Evolutionary conservation across 2,888 invertebrate genomes (phyloP), one percentile per base, ranked within the genome.

Genomic region (Diogma glabrata): DNA sequence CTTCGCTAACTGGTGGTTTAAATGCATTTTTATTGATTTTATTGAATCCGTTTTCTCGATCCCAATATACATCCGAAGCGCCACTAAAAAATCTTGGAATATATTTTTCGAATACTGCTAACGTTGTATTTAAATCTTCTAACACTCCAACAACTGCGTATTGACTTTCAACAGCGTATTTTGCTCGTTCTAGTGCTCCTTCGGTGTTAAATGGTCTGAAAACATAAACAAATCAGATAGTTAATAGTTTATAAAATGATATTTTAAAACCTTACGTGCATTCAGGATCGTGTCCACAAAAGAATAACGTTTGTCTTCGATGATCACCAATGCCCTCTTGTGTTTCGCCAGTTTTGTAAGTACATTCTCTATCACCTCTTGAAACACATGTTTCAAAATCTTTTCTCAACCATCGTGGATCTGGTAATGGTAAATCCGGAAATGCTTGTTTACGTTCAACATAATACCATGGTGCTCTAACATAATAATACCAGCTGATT

Each of bases 401-500:
- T 80, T 87, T 91, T 63, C 87, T 88, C 22, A 91, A 70, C 91
- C 91, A 91, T 51, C 81, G 79, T 0, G 90, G 87, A 69, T 90
- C 89, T 0, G 91, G 91, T 52, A 91, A 70, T 1, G 90, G 90
- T 46, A 91, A 73, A 64, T 91, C 91, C 0, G 91, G 91, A 71
- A 91, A 91, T 20, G 87, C 88, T 50, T 88, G 81, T 64, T 91
- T 91, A 61, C 91, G 76, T 67, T 91, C 91, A 20, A 91, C 90
- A 66, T 89, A 91, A 71, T 91, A 91, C 91, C 91, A 91, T 0
- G 91, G 90, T 1, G 91, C 91, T 48, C 91, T 72, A 4, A 91
- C 87, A 69, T 91, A 91, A 68, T 91, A 91, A 65, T 90, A 91
- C 91, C 91, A 91, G 5, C 90, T 90, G 61, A 91, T 91, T 10